A percentile compares a stretch with the other conserved stretches of the same genome.
Evolutionary conservation across 2,113 vertebrate species (phyloP).

Genomic region (Steatornis caripensis): DNA sequence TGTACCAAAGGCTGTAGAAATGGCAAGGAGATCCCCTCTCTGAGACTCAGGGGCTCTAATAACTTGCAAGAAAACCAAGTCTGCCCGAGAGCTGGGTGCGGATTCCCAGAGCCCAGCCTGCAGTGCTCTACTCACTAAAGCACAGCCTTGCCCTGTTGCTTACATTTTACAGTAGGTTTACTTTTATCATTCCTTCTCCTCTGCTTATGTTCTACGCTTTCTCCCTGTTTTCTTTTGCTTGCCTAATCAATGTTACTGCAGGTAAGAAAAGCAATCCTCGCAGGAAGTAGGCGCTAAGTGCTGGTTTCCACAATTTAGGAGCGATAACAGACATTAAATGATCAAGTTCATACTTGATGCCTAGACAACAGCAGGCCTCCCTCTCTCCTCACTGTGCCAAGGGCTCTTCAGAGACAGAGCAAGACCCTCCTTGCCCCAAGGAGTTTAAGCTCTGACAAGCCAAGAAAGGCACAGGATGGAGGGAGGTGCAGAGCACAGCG

Average conservation of each 20-base stretch:
- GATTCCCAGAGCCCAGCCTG: not conserved
- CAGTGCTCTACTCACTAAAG: not conserved
- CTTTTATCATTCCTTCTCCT: not conserved
- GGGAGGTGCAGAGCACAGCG: fast-evolving
- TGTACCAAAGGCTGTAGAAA: not conserved
- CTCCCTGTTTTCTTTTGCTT: not conserved
- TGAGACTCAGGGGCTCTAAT: not conserved
- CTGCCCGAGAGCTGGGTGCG: not conserved
- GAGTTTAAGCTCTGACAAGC: not conserved
- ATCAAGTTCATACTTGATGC: not conserved
- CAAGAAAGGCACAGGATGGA: not conserved
- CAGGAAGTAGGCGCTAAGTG: not conserved
- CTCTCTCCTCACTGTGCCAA: not conserved
- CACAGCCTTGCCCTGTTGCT: not conserved
- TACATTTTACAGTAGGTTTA: not conserved
- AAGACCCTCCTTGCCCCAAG: not conserved
- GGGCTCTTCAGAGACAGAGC: not conserved
- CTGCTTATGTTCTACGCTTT: not conserved
- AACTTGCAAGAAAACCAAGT: not conserved
- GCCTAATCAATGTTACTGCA: fast-evolving
- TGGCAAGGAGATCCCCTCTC: not conserved
- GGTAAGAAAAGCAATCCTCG: not conserved
- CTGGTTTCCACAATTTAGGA: too few relatives aligned
- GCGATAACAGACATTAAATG: fast-evolving
- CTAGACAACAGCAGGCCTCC: not conserved